Base-by-base conservation (phyloP, 2,888 invertebrate genomes). In the Pollenia angustigena region DNA sequence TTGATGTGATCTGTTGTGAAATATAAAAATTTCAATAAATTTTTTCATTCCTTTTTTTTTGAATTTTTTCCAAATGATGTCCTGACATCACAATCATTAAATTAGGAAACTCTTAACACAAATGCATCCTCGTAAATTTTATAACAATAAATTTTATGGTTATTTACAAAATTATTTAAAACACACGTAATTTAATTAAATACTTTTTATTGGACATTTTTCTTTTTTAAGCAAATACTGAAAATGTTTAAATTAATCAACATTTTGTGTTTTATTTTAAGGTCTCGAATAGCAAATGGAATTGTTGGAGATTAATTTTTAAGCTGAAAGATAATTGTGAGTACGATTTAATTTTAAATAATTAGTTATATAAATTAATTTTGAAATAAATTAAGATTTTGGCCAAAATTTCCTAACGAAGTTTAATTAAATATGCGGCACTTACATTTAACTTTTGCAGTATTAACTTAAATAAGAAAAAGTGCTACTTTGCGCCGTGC, bases 31-130 rank as follows among this genome's bases (percentile, higher is more conserved):
- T 69, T 44, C 44, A 40, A 18, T 72, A 56, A 48, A 62, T 52
- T 52, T 54, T 75, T 52, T 18, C 44, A 10, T 23, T 1, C 23
- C 3, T 23, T 3, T 23, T 23, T 23, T 23, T 23, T 23, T 23
- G 0, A 1, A 23, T 32, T n/a, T 69, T 40, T 42, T 42, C 32
- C 8, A 62, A 69, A 80, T 69, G 50, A 64, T 74, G 16, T 58
- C 60, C 75, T 68, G 18, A 46, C 60, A 85, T 69, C 42, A 12
- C 10, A 74, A 74, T 60, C 74, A 85, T 75, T 75, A 68, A 58
- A 79, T 74, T 74, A 46, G 42, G 3, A 74, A 74, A 66, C 68
- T 58, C 56, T 42, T 18, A 14, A 69, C 58, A 10, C n/a, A 50
- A 40, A 58, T 68, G 40, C 14, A 14, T 48, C 48, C 40, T 68